Evolutionary conservation across 2,888 invertebrate species (phyloP).

Genomic region (Latheticus oryzae): DNA sequence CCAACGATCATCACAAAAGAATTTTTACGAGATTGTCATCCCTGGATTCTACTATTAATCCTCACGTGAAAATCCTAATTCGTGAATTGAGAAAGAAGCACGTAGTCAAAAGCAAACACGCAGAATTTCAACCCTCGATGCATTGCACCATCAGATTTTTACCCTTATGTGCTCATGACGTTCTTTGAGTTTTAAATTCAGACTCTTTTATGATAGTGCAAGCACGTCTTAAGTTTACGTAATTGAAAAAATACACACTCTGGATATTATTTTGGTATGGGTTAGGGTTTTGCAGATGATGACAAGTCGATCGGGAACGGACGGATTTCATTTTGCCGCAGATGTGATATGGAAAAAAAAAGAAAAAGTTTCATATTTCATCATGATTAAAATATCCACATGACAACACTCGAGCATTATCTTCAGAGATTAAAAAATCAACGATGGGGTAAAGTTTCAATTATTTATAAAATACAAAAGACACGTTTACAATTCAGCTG

Average conservation of each 20-base stretch:
- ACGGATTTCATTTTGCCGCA: constrained; percentile 22
- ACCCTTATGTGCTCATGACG: constrained; percentile 18
- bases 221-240: constrained; percentile 3
- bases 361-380: constrained; percentile 4
- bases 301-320: constrained; percentile 11
- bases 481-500: no score
- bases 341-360: constrained; percentile 10
- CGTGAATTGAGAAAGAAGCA: constrained; percentile 7
- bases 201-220: constrained; percentile 2
- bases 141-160: constrained; percentile 19
- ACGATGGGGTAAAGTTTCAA: no score
- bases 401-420: no score
- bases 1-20: constrained; percentile 21
- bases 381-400: no score
- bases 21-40: constrained; percentile 28
- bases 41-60: constrained; percentile 8
- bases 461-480: no score
- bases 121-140: constrained; percentile 7
- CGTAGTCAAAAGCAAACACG: constrained; percentile 15
- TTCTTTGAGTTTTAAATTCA: constrained; percentile 24
- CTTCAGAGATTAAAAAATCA: neutral
- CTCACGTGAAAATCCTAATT: constrained; percentile 26
- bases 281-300: constrained; percentile 15
- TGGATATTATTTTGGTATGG: neutral
- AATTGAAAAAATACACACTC: constrained; percentile 29